Evolutionary conservation across 2,888 invertebrate species (phyloP), one percentile per base, ranked within the genome.

Genomic region (Rhamnusium bicolor): DNA sequence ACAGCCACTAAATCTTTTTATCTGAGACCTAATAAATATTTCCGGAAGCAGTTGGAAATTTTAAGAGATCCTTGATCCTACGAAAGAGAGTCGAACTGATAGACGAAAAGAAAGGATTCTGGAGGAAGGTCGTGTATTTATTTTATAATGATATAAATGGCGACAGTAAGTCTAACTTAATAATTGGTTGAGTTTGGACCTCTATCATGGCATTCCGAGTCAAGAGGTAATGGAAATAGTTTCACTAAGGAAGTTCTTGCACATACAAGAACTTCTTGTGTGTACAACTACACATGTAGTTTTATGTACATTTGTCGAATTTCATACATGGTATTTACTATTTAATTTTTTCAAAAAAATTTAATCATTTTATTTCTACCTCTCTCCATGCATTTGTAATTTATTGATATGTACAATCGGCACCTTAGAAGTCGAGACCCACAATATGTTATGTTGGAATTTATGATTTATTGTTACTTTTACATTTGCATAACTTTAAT

Each of bases 1-100:
- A 67, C 67, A 67, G 54, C 53, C 67, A 32, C 54, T 67, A 67
- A 67, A 67, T 67, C 67, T 67, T 46, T 67, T 67, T 67, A 67
- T 67, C 67, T 67, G 12, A 7, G 7, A 21, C 67, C 56, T 40
- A 67, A 67, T 67, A 67, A 67, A 67, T 67, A 67, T 67, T 56
- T 46, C 56, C 56, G 27, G 56, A 46, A 29, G 58, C 46, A 56
- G 67, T 67, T 18, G 67, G 56, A 40, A 53, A 56, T 56, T 56
- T 40, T 40, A 56, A 18, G 40, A 24, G 67, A 46, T 24, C 46
- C 46, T 56, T 67, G 56, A 67, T 67, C 67, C 56, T 54, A 24
- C 21, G 40, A 67, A 46, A 10, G 67, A 29, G 65, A 46, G 51
- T 65, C 51, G n/a, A 51, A 24, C 24, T 18, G 62, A 56, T n/a